These are phyloP conservation scores for Emydoidea blandingii DNA, from an alignment of 2,797 vertebrate species.

Conservation along the genomic window DNA sequence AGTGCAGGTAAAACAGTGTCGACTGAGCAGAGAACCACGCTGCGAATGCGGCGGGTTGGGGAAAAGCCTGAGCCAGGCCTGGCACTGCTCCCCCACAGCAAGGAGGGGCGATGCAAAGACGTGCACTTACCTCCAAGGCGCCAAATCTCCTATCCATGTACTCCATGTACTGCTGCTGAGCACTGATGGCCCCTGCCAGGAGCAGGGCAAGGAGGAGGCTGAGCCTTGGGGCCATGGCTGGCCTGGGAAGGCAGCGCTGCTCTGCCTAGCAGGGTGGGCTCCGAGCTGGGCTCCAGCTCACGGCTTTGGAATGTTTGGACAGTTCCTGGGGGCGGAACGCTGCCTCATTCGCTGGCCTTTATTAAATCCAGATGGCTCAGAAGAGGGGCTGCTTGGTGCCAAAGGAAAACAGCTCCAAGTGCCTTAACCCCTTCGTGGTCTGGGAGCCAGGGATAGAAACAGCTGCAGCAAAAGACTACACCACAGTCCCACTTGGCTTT, in stretches of 20 bases:
- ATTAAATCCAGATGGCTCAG: slow-evolving; percentile 79
- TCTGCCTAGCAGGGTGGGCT: slow-evolving; percentile 13
- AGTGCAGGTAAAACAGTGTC: neutral
- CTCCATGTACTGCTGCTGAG: slow-evolving; percentile 92
- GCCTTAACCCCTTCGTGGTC: slow-evolving; percentile 67
- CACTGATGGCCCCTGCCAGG: slow-evolving; percentile 69
- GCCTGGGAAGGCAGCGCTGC: neutral
- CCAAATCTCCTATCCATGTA: slow-evolving; percentile 94
- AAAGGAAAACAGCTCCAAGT: neutral
- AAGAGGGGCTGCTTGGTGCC: slow-evolving; percentile 47
- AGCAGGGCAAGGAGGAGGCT: slow-evolving; percentile 83
- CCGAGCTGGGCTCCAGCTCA: slow-evolving; percentile 78
- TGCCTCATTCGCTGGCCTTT: slow-evolving; percentile 39
- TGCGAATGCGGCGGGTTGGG: neutral
- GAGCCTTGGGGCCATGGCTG: slow-evolving; percentile 78
- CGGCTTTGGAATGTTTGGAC: slow-evolving; percentile 84
- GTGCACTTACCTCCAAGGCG: slow-evolving; percentile 91
- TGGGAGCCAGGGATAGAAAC: neutral
- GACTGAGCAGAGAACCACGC: neutral
- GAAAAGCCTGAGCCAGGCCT: neutral
- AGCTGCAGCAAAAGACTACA: neutral
- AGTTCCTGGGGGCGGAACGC: slow-evolving; percentile 19
- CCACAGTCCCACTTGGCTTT: neutral
- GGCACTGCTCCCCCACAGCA: neutral
- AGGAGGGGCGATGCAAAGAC: neutral